Evolutionary conservation across 2,113 vertebrate species (phyloP).

Genomic region (Sclerurus mexicanus): DNA sequence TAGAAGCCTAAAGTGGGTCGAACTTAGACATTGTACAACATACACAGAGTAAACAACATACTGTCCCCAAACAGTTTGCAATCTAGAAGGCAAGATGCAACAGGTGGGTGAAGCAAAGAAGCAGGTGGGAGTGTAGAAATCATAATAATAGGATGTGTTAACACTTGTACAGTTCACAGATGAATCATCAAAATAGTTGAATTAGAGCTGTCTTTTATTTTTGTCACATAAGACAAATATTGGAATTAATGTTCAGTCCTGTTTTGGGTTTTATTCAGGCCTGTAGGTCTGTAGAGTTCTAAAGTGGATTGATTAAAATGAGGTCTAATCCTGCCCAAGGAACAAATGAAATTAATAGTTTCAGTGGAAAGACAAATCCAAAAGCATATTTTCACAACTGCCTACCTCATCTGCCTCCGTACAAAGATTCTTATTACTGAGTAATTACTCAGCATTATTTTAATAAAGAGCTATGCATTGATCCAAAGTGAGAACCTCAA

Average conservation of each 20-base stretch:
- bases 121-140: slow-evolving; percentile 44
- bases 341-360: neutral
- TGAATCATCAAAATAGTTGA: slow-evolving; percentile 48
- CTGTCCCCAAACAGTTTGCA: neutral
- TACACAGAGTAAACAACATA: neutral
- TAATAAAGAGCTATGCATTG: neutral
- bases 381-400: neutral
- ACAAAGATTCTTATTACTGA: neutral
- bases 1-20: neutral
- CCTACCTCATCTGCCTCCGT: neutral
- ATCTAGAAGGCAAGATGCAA: slow-evolving; percentile 51
- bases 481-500: neutral
- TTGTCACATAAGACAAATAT: neutral
- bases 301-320: neutral
- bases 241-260: neutral
- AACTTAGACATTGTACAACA: neutral
- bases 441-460: neutral
- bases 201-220: neutral
- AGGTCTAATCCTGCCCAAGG: neutral
- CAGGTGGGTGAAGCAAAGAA: slow-evolving; percentile 55
- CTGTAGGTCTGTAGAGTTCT: neutral
- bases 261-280: neutral
- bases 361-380: neutral
- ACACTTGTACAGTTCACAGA: slow-evolving; percentile 23
- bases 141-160: slow-evolving; percentile 47